Evolutionary conservation across 1,140 invertebrate species (phyloP).

Genomic region (Hesperophylax magnus): DNA sequence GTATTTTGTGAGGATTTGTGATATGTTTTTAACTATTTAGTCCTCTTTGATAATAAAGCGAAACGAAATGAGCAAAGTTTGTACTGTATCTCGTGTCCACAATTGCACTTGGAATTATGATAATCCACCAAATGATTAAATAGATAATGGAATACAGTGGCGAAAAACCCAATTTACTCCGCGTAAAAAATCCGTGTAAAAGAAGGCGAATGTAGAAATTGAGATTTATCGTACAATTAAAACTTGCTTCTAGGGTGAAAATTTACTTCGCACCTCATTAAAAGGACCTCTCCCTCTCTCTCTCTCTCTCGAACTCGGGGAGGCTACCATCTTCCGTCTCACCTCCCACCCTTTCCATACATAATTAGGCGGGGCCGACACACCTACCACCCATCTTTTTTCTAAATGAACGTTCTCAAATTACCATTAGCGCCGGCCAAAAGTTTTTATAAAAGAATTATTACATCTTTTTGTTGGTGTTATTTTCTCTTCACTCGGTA

Average conservation of each 20-base stretch:
- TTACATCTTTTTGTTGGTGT: slow-evolving; percentile 58
- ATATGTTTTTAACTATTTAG: no score
- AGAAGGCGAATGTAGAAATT: slow-evolving; percentile 46
- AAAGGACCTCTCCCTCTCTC: slow-evolving; percentile 30
- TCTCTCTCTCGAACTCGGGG: slow-evolving; percentile 21
- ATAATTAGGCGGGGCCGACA: slow-evolving; percentile 53
- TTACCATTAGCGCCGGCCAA: slow-evolving; percentile 57
- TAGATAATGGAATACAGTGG: slow-evolving; percentile 3
- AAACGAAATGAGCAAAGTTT: neutral
- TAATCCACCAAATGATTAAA: neutral
- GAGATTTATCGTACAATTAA: slow-evolving; percentile 51
- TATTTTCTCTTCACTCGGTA: slow-evolving; percentile 56
- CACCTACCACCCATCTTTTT: slow-evolving; percentile 44
- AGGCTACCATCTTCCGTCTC: slow-evolving; percentile 26
- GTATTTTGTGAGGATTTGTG: neutral
- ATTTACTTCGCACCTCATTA: slow-evolving; percentile 54
- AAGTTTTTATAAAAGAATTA: slow-evolving; percentile 58
- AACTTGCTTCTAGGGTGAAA: slow-evolving; percentile 44
- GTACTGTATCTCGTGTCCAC: neutral
- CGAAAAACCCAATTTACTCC: slow-evolving; percentile 17
- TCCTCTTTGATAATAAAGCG: no score
- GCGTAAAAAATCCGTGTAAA: slow-evolving; percentile 19
- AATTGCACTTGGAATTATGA: neutral
- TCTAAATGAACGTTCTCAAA: slow-evolving; percentile 58
- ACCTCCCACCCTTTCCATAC: slow-evolving; percentile 41